Evolutionary conservation across 2,888 invertebrate species (phyloP), one percentile per base, ranked within the genome.

Genomic region (Gymnosoma rotundatum): DNA sequence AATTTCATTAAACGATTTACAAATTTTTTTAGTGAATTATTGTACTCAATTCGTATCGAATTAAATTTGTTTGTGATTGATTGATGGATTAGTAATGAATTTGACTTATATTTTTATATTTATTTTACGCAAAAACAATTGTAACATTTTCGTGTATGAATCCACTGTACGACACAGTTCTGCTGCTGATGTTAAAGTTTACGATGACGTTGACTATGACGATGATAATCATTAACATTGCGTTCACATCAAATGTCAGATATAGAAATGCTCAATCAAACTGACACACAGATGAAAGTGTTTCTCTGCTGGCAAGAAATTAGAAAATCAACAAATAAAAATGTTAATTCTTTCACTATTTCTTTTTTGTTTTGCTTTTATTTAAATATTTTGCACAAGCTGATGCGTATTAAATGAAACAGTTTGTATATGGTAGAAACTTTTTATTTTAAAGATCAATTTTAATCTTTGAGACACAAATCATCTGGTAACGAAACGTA

Each of bases 211-310:
- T 64, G 73, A 69, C 25, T 56, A 58, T 58, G 21, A 16, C 9
- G 54, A 61, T 48, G 42, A 63, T 63, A 16, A 48, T 32, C 58
- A 83, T 83, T 78, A 70, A 69, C 78, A 83, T 83, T 83, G 74
- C 69, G 48, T 50, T 69, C 83, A 73, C 83, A 74, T 83, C 78
- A 78, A 72, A 64, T 73, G 73, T 74, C 78, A 63, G 38, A 12
- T 12, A 63, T 45, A 73, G 61, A 67, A 73, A 78, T 60, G 56
- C 69, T 83, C 78, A 83, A 74, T 83, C 78, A 74, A 69, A 63
- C 50, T 75, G 75, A 75, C 81, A 75, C 38, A 75, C 81, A 75
- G 25, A 75, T 70, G 69, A 75, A 75, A 75, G 75, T 75, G 56
- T 81, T 75, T 52, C 20, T 66, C 38, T 63, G 56, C 12, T 70